Conservation (phyloP, 1,140 invertebrate species). For the Hermetia illucens region DNA sequence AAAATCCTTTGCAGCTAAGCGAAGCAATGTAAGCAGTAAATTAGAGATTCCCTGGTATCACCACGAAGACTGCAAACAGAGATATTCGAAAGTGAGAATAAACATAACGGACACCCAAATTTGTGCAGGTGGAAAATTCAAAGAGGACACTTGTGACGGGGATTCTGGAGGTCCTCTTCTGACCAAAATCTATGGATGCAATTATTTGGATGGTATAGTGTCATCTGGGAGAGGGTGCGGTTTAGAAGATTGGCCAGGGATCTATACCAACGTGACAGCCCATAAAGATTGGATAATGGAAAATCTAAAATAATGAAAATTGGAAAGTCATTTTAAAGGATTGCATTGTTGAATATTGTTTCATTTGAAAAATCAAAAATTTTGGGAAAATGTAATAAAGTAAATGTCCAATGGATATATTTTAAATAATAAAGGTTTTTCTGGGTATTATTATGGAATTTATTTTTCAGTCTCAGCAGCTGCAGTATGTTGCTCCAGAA, state of each 20-base stretch:
- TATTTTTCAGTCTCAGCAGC: too few species aligned
- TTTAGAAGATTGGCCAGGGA: conserved; percentile 50
- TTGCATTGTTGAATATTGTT: too few species aligned
- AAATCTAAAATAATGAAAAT: conserved; percentile 36
- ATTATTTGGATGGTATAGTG: conserved; percentile 44
- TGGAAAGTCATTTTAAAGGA: too few species aligned
- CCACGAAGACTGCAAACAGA: conserved; percentile 30
- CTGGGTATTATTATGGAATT: too few species aligned
- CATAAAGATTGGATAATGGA: conserved; percentile 58
- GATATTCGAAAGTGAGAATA: conserved; percentile 29
- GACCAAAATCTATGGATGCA: too few species aligned
- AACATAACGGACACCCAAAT: conserved; percentile 32
- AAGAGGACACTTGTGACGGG: conserved; percentile 52
- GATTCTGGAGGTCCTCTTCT: conserved; percentile 68
- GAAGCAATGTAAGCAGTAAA: conserved; percentile 41
- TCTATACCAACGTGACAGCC: conserved; percentile 57
- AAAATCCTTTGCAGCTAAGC: conserved; percentile 11
- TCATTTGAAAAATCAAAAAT: too few species aligned
- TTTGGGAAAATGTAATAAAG: too few species aligned
- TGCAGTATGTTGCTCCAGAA: too few species aligned
- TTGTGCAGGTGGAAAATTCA: conserved; percentile 48
- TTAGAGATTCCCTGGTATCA: conserved; percentile 36
- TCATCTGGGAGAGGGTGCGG: conserved; percentile 66
- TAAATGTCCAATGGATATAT: too few species aligned
- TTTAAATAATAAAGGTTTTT: too few species aligned